Conservation (phyloP, 2,888 invertebrate genomes). For the Aporophyla lueneburgensis region DNA sequence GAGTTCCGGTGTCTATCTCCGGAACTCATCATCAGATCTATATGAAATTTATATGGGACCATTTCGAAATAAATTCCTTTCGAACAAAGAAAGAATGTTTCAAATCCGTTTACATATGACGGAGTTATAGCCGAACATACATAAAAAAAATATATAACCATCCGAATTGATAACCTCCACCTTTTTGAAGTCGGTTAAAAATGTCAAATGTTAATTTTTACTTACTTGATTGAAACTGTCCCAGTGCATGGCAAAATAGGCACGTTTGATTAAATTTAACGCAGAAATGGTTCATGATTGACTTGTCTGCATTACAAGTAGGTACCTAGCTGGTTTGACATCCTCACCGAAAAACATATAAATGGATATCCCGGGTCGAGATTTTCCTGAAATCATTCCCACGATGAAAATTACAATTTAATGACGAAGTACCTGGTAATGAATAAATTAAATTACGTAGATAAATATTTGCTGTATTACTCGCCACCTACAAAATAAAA, state of each 20-base stretch:
- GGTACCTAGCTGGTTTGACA: neutral
- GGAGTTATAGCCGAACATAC: no score
- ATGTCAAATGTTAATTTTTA: neutral
- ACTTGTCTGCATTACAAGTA: neutral
- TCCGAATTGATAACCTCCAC: no score
- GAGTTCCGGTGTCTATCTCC: no score
- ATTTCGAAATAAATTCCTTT: no score
- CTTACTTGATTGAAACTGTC: neutral
- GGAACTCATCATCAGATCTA: no score
- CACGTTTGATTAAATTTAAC: neutral
- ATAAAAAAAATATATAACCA: no score
- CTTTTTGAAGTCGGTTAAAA: no score
- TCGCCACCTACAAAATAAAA: conserved; percentile 5
- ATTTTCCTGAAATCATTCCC: neutral
- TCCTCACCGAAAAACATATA: neutral
- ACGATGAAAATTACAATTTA: neutral
- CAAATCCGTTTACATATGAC: no score
- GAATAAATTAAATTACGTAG: neutral
- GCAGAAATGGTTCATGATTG: neutral
- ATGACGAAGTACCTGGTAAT: no score
- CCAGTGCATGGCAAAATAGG: neutral
- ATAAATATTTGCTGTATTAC: neutral
- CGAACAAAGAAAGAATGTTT: no score
- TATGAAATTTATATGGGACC: no score
- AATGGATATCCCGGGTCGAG: neutral